These are phyloP conservation scores for Zoanthus sociatus DNA, from an alignment of 92 coral and sea anemone genomes.

Conservation along the genomic window DNA sequence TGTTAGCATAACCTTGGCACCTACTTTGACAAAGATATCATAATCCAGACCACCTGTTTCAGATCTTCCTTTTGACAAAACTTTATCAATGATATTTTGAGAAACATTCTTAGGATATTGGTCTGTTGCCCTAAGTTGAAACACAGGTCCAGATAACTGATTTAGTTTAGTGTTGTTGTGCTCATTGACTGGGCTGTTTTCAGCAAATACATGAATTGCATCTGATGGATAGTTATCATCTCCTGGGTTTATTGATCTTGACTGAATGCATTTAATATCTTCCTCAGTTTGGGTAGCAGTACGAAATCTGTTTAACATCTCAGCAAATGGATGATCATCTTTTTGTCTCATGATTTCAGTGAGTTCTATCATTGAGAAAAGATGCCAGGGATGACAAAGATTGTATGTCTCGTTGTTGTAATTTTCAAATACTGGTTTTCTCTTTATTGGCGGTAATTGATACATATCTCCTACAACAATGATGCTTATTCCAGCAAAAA, in stretches of 20 bases:
- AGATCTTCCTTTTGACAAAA: slow-evolving; percentile 66
- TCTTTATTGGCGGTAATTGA: background rate
- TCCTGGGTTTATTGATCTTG: slow-evolving; percentile 22
- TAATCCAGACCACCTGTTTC: slow-evolving; percentile 26
- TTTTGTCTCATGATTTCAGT: background rate
- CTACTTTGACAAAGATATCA: no score
- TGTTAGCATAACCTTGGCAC: slow-evolving; percentile 14
- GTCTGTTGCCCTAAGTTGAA: slow-evolving; percentile 40
- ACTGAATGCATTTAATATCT: slow-evolving; percentile 34
- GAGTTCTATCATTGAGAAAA: slow-evolving; percentile 39
- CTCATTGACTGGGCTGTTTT: background rate
- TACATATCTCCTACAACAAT: no score
- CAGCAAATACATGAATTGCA: no score
- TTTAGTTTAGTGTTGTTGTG: background rate
- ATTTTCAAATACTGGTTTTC: background rate
- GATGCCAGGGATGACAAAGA: slow-evolving; percentile 42
- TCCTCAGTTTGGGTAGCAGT: no score
- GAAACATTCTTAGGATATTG: slow-evolving; percentile 67
- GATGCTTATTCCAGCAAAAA: no score
- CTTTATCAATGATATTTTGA: slow-evolving; percentile 71
- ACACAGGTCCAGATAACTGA: slow-evolving; percentile 32
- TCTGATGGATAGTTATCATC: background rate
- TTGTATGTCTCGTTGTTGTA: background rate
- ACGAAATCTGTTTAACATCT: slow-evolving; percentile 72
- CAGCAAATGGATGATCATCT: slow-evolving; percentile 57